Conservation (phyloP, 1,140 invertebrate genomes). For the Acromyrmex echinatior region DNA sequence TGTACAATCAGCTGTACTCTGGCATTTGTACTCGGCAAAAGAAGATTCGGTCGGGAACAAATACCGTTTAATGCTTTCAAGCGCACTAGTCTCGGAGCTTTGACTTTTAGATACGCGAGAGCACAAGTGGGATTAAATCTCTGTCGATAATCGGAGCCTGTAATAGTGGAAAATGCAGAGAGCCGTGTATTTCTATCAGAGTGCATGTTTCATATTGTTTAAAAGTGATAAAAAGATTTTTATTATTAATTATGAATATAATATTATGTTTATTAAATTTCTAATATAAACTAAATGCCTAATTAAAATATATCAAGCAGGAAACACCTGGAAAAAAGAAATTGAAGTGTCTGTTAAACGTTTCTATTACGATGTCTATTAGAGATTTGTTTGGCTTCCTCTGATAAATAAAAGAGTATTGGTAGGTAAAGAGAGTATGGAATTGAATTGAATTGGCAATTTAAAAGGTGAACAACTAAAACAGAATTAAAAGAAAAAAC, state of each 20-base stretch:
- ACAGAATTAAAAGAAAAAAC: not conserved
- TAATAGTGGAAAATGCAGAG: constrained; percentile 1
- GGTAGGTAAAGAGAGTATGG: not conserved
- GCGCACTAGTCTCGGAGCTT: constrained; percentile 23
- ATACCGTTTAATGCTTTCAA: constrained; percentile 70
- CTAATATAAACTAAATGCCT: not conserved
- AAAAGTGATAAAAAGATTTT: not conserved
- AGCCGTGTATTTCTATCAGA: not conserved
- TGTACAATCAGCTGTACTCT: not conserved
- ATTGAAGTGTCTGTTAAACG: not conserved
- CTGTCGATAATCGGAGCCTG: constrained; percentile 35
- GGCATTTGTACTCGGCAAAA: constrained; percentile 20
- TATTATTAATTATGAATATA: not conserved
- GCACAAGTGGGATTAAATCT: constrained; percentile 43
- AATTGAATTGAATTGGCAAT: constrained; percentile 22
- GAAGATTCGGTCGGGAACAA: constrained; percentile 33
- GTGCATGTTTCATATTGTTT: not conserved
- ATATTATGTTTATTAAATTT: constrained; percentile 11
- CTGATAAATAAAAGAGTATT: constrained; percentile 1
- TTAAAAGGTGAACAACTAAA: not conserved
- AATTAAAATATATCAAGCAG: not conserved
- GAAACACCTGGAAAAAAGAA: not conserved
- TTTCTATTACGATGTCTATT: constrained; percentile 17
- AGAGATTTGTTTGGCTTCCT: not conserved
- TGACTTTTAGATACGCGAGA: constrained; percentile 58